Conservation (phyloP, 2,113 vertebrate species). For the Piaya cayana region DNA sequence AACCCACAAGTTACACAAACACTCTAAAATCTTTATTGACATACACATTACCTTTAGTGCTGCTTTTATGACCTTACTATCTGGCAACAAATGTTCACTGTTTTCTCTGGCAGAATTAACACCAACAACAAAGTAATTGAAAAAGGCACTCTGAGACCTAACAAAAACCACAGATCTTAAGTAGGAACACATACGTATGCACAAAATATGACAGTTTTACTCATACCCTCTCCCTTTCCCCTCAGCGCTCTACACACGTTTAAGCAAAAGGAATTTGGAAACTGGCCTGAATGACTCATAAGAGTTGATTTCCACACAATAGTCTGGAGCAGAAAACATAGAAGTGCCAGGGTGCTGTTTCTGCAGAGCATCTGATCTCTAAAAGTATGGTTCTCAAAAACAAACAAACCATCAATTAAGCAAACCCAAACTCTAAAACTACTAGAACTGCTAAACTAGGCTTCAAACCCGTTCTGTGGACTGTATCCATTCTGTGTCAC, state of each 20-base stretch:
- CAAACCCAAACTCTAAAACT: not conserved
- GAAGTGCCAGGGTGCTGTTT: not conserved
- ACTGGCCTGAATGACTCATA: not conserved
- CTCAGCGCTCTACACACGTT: not conserved
- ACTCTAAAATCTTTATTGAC: not conserved
- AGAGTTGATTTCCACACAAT: not conserved
- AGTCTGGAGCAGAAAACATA: not conserved
- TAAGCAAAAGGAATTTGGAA: not conserved
- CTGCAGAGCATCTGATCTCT: not conserved
- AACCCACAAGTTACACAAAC: not conserved
- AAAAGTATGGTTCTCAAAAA: not conserved
- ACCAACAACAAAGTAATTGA: not conserved
- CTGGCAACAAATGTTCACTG: not conserved
- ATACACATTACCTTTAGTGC: not conserved
- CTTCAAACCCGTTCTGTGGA: not conserved
- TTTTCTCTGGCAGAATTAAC: not conserved
- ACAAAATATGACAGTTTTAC: not conserved
- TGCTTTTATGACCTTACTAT: not conserved
- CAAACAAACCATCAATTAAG: not conserved
- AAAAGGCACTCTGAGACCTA: not conserved
- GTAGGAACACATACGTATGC: fast-evolving
- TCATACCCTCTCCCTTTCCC: not conserved
- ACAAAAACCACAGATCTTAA: not conserved
- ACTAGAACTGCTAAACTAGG: not conserved
- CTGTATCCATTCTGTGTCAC: not conserved